These are phyloP conservation scores for Aleiodes leptofemur DNA, from an alignment of 2,888 invertebrate genomes.

Conservation along the genomic window DNA sequence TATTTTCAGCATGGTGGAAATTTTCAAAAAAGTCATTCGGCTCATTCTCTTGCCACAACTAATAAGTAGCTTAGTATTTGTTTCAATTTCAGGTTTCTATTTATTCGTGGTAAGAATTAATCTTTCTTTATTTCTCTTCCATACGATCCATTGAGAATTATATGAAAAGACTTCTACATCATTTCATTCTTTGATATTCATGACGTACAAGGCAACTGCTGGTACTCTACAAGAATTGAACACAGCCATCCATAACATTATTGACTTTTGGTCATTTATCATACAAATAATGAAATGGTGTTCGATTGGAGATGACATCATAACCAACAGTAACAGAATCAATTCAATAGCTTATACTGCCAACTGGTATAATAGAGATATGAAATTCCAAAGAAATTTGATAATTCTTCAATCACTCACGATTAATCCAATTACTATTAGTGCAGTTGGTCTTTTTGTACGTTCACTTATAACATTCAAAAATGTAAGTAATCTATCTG, in stretches of 20 bases:
- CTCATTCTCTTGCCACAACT: neutral
- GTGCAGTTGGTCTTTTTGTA: slow-evolving; percentile 6
- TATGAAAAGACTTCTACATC: no score
- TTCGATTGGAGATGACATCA: neutral
- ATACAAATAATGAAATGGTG: slow-evolving; percentile 10
- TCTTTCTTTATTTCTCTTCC: no score
- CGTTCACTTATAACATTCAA: slow-evolving; percentile 8
- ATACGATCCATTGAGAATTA: no score
- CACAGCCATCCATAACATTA: neutral
- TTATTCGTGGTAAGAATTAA: neutral
- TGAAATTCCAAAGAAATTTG: neutral
- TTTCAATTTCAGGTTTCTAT: neutral
- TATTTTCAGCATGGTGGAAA: no score
- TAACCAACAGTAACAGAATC: neutral
- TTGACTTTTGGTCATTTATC: neutral
- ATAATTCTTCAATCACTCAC: neutral
- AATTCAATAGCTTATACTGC: neutral
- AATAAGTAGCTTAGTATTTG: neutral
- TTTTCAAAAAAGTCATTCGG: no score
- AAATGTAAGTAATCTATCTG: neutral
- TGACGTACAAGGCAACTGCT: neutral
- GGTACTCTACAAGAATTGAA: neutral
- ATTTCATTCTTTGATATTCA: no score
- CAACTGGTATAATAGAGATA: neutral
- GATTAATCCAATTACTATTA: neutral